Evolutionary conservation across 2,888 invertebrate genomes (phyloP).

Genomic region (Limnephilus marmoratus): DNA sequence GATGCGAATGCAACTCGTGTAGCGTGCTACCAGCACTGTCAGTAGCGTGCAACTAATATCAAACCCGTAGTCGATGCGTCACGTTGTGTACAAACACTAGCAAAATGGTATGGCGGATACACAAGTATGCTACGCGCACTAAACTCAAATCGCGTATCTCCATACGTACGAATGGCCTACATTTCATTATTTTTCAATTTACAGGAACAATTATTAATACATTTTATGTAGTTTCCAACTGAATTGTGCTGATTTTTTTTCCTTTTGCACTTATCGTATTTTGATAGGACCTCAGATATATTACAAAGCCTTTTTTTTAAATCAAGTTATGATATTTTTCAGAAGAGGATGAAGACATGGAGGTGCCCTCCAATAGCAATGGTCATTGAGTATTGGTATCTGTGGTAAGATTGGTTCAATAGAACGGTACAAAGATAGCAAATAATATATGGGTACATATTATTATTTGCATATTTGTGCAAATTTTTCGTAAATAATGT

Average conservation of each 20-base stretch:
- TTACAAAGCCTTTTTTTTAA: background rate
- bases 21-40: too few species aligned
- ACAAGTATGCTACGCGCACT: too few species aligned
- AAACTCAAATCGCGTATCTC: too few species aligned
- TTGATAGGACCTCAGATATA: too few species aligned
- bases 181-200: too few species aligned
- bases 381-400: slow-evolving; percentile 67
- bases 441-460: background rate
- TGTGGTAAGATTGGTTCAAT: slow-evolving; percentile 19
- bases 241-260: background rate
- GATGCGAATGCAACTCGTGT: too few species aligned
- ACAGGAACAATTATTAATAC: background rate
- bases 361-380: slow-evolving; percentile 74
- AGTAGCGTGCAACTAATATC: too few species aligned
- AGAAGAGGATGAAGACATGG: slow-evolving; percentile 73
- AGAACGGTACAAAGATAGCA: background rate
- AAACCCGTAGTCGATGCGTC: too few species aligned
- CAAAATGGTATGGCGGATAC: too few species aligned
- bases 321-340: slow-evolving; percentile 68
- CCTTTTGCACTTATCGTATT: background rate
- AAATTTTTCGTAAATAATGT: slow-evolving; percentile 40
- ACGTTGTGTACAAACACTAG: too few species aligned
- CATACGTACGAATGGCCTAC: too few species aligned
- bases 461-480: background rate
- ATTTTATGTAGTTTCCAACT: background rate